phyloP scores from a whole-genome alignment of 2,113 vertebrate genomes.

The Chroicocephalus ridibundus region DNA sequence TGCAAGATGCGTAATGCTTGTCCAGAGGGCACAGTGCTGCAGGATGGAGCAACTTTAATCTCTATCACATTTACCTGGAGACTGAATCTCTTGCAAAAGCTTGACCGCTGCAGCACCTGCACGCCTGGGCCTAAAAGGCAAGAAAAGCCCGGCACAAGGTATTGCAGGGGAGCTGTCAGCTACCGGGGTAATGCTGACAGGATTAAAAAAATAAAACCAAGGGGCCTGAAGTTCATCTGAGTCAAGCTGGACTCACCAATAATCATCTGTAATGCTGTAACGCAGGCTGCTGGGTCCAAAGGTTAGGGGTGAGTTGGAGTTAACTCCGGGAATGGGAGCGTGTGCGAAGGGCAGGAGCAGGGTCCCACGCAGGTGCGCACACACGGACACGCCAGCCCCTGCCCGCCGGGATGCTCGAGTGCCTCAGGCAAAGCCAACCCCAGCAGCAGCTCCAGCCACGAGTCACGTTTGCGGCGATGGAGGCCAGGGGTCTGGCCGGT shows the following conservation, averaged over 20 bases:
- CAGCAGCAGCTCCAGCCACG: neutral
- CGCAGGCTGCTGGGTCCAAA: neutral
- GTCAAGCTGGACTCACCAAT: neutral
- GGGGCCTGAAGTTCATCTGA: neutral
- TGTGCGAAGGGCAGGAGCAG: neutral
- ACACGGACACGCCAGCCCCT: rapidly evolving
- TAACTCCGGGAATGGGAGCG: rapidly evolving
- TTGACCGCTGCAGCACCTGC: neutral
- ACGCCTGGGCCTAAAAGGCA: neutral
- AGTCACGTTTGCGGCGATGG: rapidly evolving
- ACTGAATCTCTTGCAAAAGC: neutral
- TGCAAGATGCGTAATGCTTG: neutral
- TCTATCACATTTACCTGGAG: neutral
- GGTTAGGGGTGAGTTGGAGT: neutral
- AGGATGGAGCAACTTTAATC: neutral
- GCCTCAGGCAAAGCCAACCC: neutral
- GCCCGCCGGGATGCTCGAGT: neutral
- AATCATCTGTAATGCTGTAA: rapidly evolving
- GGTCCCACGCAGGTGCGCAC: rapidly evolving
- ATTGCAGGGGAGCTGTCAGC: neutral
- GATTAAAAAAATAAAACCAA: neutral
- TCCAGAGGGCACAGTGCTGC: neutral
- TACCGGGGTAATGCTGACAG: neutral
- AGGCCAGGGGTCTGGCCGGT: neutral
- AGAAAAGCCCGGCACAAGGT: rapidly evolving